Percentiles rank a stretch among this genome's conserved stretches.
phyloP scores from a whole-genome alignment of 2,113 vertebrate species.

The Apus apus region DNA sequence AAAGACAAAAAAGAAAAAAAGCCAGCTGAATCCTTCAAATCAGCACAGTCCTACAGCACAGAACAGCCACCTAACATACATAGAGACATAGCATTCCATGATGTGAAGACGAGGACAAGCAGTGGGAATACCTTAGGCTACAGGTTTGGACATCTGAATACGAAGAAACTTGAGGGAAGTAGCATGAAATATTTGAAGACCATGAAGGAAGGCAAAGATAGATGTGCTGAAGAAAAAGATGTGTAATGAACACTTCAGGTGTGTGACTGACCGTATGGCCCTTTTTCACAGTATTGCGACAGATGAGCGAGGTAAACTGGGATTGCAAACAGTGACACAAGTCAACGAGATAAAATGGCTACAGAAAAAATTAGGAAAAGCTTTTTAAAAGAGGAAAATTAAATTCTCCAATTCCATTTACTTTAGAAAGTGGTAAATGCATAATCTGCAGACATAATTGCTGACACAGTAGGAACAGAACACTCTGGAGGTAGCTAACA shows the following conservation, averaged over 20 bases:
- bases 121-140: background rate
- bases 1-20: background rate
- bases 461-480: background rate
- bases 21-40: background rate
- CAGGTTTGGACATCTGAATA: background rate
- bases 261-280: background rate
- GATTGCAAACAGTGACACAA: background rate
- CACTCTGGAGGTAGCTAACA: background rate
- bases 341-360: background rate
- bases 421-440: background rate
- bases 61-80: background rate
- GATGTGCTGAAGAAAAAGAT: background rate
- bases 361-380: background rate
- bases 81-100: fast-evolving
- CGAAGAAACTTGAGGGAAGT: background rate
- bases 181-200: background rate
- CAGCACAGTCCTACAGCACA: background rate
- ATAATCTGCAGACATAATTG: background rate
- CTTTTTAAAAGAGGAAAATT: background rate
- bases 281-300: background rate
- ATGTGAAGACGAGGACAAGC: background rate
- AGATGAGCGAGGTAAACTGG: background rate
- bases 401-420: background rate
- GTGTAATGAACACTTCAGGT: background rate
- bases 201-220: background rate